These are phyloP conservation scores for Typhlichthys subterraneus DNA, from an alignment of 2,797 vertebrate genomes.

Conservation along the genomic window DNA sequence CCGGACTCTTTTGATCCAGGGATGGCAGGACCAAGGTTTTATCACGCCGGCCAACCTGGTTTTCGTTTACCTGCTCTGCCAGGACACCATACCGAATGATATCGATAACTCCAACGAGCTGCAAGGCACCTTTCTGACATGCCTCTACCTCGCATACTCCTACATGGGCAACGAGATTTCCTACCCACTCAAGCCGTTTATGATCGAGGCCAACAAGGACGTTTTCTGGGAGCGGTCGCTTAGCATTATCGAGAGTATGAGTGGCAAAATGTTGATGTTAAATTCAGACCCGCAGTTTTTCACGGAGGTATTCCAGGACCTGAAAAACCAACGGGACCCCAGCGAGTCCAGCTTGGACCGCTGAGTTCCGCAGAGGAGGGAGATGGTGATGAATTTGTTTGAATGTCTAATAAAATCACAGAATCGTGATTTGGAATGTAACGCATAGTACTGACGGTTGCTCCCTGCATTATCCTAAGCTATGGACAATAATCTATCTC, in stretches of 20 bases:
- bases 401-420: slow-evolving; percentile 36
- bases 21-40: slow-evolving; percentile 98
- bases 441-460: slow-evolving; percentile 19
- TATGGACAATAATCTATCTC: slow-evolving; percentile 29
- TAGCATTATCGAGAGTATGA: slow-evolving; percentile 89
- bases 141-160: slow-evolving; percentile 96
- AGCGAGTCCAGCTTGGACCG: slow-evolving; percentile 85
- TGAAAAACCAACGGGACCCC: slow-evolving; percentile 89
- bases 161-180: slow-evolving; percentile 99
- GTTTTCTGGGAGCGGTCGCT: slow-evolving; percentile 94
- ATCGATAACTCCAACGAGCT: slow-evolving; percentile 84
- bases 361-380: slow-evolving; percentile 63
- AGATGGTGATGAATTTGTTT: slow-evolving; percentile 6
- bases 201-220: slow-evolving; percentile 91
- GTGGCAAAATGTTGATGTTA: slow-evolving; percentile 94
- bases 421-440: slow-evolving; percentile 40
- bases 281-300: slow-evolving; percentile 97
- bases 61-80: slow-evolving; percentile 94
- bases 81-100: slow-evolving; percentile 86
- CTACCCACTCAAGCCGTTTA: slow-evolving; percentile 96
- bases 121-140: slow-evolving; percentile 92
- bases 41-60: slow-evolving; percentile 96
- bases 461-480: slow-evolving; percentile 8
- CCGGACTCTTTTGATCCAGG: slow-evolving; percentile 92
- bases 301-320: slow-evolving; percentile 96